Conservation (phyloP, 2,797 vertebrate genomes). For the Fistularia commersonii region DNA sequence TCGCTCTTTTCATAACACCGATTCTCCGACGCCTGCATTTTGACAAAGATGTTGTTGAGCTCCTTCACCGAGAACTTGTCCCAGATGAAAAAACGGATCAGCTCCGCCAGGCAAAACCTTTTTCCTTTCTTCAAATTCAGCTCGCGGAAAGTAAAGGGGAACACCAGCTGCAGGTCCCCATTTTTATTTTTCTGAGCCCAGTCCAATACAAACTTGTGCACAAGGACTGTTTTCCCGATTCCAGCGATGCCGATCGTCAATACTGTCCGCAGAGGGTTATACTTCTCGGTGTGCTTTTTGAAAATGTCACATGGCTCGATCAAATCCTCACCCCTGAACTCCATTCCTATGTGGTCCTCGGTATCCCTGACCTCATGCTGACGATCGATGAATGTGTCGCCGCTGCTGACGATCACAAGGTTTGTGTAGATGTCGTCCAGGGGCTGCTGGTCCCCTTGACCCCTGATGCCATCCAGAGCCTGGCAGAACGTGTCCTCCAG, state of each 20-base stretch:
- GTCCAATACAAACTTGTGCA: constrained; percentile 29
- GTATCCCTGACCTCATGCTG: constrained; percentile 19
- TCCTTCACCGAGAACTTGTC: not conserved
- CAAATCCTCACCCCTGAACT: not conserved
- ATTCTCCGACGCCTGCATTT: constrained; percentile 13
- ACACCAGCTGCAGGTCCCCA: constrained; percentile 11
- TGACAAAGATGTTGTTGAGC: not conserved
- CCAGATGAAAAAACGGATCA: constrained; percentile 2
- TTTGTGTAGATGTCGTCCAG: constrained; percentile 17
- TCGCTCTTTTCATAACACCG: constrained; percentile 9
- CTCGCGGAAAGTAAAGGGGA: constrained; percentile 25
- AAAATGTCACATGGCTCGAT: constrained; percentile 7
- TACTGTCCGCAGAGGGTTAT: constrained; percentile 4
- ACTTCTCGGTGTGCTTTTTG: not conserved
- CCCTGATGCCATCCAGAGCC: constrained; percentile 1
- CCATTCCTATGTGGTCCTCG: not conserved
- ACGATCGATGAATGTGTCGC: not conserved
- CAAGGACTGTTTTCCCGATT: constrained; percentile 30
- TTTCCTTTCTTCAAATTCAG: constrained; percentile 18
- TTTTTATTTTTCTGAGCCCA: constrained; percentile 12
- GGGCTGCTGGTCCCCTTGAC: not conserved
- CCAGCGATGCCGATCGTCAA: constrained; percentile 23
- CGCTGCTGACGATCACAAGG: constrained; percentile 6
- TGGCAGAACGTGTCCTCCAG: constrained; percentile 1
- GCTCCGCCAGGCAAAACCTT: not conserved